Conservation (phyloP, 1,140 invertebrate species). For the Nephotettix cincticeps region DNA sequence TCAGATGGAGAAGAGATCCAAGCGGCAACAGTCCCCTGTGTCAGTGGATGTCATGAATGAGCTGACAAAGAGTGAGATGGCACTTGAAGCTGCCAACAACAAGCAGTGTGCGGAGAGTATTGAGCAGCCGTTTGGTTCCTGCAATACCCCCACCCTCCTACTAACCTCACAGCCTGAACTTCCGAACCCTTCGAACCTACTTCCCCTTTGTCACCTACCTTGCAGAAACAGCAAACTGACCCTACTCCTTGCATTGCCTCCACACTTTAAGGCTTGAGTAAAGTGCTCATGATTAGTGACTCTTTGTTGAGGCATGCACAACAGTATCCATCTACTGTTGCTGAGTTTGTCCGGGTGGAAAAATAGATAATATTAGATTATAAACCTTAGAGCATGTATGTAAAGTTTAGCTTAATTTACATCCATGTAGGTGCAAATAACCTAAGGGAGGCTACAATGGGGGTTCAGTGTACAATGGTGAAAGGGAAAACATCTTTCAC, state of each 20-base stretch:
- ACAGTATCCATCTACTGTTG: background rate
- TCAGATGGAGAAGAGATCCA: background rate
- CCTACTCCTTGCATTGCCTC: background rate
- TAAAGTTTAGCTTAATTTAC: background rate
- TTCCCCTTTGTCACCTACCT: too few relatives aligned
- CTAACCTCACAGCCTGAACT: background rate
- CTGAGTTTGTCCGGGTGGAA: background rate
- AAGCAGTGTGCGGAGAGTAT: background rate
- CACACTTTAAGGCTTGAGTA: background rate
- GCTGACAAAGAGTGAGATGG: background rate
- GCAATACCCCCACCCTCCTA: too few relatives aligned
- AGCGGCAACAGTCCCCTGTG: background rate
- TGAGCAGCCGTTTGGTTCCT: background rate
- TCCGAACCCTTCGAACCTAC: too few relatives aligned
- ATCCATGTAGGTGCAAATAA: constrained; percentile 8
- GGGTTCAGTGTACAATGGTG: background rate
- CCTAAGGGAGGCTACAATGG: background rate
- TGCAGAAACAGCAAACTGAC: too few relatives aligned
- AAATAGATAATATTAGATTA: background rate
- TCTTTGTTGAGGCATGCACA: background rate
- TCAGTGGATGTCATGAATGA: background rate
- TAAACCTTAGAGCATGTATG: background rate
- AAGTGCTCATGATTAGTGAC: background rate
- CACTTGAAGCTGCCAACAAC: background rate
- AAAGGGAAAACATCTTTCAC: background rate